Percentiles rank a stretch among this genome's conserved stretches.
phyloP scores from a whole-genome alignment of 2,888 invertebrate species.

The Sericinus montela region DNA sequence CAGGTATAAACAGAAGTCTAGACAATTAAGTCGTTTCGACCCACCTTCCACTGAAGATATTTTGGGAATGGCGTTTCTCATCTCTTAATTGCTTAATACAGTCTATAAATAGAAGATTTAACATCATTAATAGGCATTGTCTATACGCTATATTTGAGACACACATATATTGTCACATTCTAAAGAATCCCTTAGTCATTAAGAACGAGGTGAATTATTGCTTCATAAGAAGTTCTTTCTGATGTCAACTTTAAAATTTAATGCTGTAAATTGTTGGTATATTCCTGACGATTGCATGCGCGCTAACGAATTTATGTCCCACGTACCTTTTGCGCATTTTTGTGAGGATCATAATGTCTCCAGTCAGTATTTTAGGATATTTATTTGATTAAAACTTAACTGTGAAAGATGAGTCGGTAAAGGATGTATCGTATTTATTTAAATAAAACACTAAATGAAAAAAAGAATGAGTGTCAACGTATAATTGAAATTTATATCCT shows the following conservation, averaged over 20 bases:
- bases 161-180: constrained; percentile 28
- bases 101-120: neutral
- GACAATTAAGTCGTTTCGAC: too few species aligned
- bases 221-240: constrained; percentile 75
- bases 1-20: too few species aligned
- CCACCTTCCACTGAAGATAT: too few species aligned
- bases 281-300: constrained; percentile 69
- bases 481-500: constrained; percentile 6
- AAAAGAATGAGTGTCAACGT: neutral
- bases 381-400: constrained; percentile 62
- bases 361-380: constrained; percentile 64
- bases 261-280: constrained; percentile 66
- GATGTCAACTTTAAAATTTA: constrained; percentile 78
- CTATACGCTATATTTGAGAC: neutral
- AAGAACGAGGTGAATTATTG: constrained; percentile 60
- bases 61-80: too few species aligned
- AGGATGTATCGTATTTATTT: constrained; percentile 44
- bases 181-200: constrained; percentile 47
- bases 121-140: constrained; percentile 4
- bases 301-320: constrained; percentile 73
- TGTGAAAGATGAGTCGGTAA: constrained; percentile 55
- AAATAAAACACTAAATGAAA: neutral
- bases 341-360: constrained; percentile 59
- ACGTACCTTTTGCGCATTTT: constrained; percentile 60
- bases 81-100: too few species aligned